Percentiles rank a stretch among this genome's conserved stretches.
Evolutionary conservation across 2,797 vertebrate genomes (phyloP).

Genomic region (Poeciliopsis paucimaculata): DNA sequence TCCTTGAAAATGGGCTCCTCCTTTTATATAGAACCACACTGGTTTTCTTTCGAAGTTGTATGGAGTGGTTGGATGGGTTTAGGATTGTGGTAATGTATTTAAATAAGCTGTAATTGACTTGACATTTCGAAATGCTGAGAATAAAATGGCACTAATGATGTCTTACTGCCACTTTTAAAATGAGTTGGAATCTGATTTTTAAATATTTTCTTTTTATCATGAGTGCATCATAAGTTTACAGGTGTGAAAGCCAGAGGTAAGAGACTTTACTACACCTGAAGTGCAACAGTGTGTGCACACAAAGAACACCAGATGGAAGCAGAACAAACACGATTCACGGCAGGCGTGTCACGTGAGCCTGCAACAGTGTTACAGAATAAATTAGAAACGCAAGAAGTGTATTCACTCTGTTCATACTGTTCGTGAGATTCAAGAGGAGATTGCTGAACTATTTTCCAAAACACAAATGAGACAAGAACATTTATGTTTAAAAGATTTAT

Average conservation of each 20-base stretch:
- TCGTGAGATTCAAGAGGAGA: not conserved
- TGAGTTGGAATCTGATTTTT: not conserved
- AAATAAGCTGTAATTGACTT: not conserved
- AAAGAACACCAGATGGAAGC: constrained; percentile 39
- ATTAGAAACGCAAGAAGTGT: not conserved
- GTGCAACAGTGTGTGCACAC: not conserved
- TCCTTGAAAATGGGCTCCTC: constrained; percentile 38
- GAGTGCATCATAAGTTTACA: not conserved
- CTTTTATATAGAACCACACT: constrained; percentile 51
- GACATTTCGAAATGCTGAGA: not conserved
- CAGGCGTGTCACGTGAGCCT: not conserved
- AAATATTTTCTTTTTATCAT: not conserved
- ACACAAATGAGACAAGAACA: not conserved
- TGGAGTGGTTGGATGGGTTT: not conserved
- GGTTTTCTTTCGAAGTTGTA: not conserved
- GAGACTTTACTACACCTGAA: not conserved
- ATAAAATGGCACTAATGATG: not conserved
- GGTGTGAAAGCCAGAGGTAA: not conserved
- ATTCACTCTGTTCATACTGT: not conserved
- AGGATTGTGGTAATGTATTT: not conserved
- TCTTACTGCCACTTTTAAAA: not conserved
- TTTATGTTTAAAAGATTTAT: not conserved
- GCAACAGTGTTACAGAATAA: not conserved
- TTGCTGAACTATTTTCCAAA: not conserved
- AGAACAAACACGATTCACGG: not conserved